These are phyloP conservation scores for Patella pellucida DNA, from an alignment of 2,888 invertebrate genomes.

Conservation along the genomic window DNA sequence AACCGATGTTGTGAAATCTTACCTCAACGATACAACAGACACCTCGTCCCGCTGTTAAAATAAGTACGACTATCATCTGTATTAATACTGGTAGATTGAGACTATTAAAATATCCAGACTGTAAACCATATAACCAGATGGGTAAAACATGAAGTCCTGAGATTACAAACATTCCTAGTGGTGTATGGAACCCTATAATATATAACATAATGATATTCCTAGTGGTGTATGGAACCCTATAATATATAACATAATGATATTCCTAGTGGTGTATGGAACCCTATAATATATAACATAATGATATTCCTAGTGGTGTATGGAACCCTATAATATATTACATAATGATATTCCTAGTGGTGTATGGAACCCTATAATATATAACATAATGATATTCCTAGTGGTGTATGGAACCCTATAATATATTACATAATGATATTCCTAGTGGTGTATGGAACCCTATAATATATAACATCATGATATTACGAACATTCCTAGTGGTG, in stretches of 20 bases:
- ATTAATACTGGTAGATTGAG: slow-evolving; percentile 29
- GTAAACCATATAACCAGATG: slow-evolving; percentile 56
- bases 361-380: too few species aligned
- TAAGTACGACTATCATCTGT: slow-evolving; percentile 34
- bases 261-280: background rate
- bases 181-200: slow-evolving; percentile 59
- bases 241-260: slow-evolving; percentile 26
- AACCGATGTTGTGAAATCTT: slow-evolving; percentile 12
- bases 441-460: too few species aligned
- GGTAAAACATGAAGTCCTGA: slow-evolving; percentile 60
- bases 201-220: slow-evolving; percentile 36
- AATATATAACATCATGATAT: background rate
- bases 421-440: background rate
- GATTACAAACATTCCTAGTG: slow-evolving; percentile 53
- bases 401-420: too few species aligned
- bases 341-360: background rate
- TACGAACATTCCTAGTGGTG: background rate
- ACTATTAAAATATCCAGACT: slow-evolving; percentile 33
- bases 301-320: too few species aligned
- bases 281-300: background rate
- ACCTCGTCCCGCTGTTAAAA: slow-evolving; percentile 44
- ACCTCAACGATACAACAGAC: slow-evolving; percentile 54
- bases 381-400: background rate
- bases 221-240: slow-evolving; percentile 34
- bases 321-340: too few species aligned